Evolutionary conservation across 2,888 invertebrate species (phyloP).

Genomic region (Pocota personata): DNA sequence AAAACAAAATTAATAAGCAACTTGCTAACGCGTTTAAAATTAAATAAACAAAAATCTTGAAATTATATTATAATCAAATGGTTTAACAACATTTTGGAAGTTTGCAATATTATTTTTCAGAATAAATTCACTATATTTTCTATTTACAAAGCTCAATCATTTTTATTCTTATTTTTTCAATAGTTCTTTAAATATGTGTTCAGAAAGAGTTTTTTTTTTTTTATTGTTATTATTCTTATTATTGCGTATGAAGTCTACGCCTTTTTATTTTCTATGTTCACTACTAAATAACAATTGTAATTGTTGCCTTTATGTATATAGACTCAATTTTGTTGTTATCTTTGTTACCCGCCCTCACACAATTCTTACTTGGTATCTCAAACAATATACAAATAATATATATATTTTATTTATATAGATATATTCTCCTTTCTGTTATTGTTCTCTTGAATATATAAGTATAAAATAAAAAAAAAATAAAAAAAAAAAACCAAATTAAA

Average conservation of each 20-base stretch:
- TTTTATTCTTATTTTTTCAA: not conserved
- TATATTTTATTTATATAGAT: not conserved
- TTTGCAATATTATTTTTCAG: constrained; percentile 37
- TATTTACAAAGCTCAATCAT: not conserved
- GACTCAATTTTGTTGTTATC: not conserved
- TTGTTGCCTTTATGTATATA: not conserved
- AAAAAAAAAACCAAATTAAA: not conserved
- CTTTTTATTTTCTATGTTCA: constrained; percentile 31
- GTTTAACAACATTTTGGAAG: constrained; percentile 23
- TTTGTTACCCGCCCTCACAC: constrained; percentile 6
- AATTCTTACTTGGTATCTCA: not conserved
- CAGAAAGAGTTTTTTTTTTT: constrained; percentile 3
- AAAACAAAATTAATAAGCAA: constrained; percentile 8
- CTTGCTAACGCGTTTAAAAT: constrained; percentile 33
- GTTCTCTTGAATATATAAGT: not conserved
- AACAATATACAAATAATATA: constrained; percentile 11
- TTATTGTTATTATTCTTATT: not conserved
- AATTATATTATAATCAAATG: constrained; percentile 17
- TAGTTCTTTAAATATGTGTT: constrained; percentile 21
- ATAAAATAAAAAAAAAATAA: not conserved
- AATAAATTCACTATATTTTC: not conserved
- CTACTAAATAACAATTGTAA: constrained; percentile 6
- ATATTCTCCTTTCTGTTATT: not conserved
- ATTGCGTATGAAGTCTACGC: constrained; percentile 6
- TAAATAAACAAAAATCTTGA: not conserved